Percentiles rank a stretch among this genome's conserved stretches.
These are phyloP conservation scores for Dendrocopos noguchii DNA, from an alignment of 2,113 vertebrate genomes.

Conservation along the genomic window DNA sequence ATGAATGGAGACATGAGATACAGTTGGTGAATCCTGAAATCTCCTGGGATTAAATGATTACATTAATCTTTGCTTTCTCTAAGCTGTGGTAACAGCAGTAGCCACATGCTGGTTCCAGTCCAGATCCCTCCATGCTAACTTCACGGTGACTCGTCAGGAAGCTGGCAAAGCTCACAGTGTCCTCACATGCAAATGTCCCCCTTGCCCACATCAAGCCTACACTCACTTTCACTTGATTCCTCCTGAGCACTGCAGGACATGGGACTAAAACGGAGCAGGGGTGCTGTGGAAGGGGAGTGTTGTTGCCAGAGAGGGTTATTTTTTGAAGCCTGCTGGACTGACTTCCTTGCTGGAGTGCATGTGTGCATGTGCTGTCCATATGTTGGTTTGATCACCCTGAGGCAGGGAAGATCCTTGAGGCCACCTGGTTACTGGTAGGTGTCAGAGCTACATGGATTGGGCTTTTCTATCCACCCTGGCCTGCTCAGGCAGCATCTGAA, in stretches of 20 bases:
- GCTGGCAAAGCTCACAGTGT: fast-evolving
- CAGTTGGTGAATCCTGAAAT: constrained; percentile 32
- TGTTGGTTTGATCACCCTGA: neutral
- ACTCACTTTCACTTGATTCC: neutral
- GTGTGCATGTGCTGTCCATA: fast-evolving
- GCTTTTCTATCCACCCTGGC: neutral
- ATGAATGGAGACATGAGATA: constrained; percentile 52
- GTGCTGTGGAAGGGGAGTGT: neutral
- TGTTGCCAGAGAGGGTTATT: neutral
- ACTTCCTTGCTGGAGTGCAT: neutral
- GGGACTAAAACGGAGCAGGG: fast-evolving
- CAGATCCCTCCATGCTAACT: neutral
- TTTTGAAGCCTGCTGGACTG: neutral
- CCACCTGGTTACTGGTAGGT: neutral
- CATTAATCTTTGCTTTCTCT: constrained; percentile 63
- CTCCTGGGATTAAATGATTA: constrained; percentile 59
- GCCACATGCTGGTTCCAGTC: constrained; percentile 27
- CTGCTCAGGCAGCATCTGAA: neutral
- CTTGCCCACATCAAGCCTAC: neutral
- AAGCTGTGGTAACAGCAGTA: neutral
- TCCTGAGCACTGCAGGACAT: neutral
- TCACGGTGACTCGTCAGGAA: fast-evolving
- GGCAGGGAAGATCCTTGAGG: neutral
- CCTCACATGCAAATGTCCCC: fast-evolving
- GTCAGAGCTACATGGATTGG: neutral